Evolutionary conservation across 2,113 vertebrate genomes (phyloP), one percentile per base, ranked within the genome.

Genomic region (Elanoides forficatus): DNA sequence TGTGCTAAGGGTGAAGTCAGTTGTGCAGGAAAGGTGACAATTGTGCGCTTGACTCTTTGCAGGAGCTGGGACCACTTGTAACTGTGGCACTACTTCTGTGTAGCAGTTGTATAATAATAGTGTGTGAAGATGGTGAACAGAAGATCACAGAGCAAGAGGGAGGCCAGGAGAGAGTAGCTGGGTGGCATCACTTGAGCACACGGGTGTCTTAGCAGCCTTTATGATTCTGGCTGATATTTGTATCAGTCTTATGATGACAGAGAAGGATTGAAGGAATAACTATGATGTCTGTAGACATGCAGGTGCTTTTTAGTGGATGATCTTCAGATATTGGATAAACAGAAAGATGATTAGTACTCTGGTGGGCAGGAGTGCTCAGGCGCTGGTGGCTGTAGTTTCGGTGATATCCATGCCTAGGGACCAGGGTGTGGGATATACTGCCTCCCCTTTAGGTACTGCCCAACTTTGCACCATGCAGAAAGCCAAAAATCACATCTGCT

Each of bases 101-200:
- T 40, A 55, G 14, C 38, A 45, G 23, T 19, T 53, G 12, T 79
- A 1, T 27, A 29, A 53, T 18, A 55, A 56, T 62, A 47, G 5
- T 1, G 0, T 30, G 7, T 48, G 86, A 56, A 40, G 25, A 22
- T 65, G 30, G 40, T 52, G 40, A 88, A 43, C 8, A 50, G 87
- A 14, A 66, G 40, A 62, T 43, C 26, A 22, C 5, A 5, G 19
- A 86, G 27, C 18, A 40, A 56, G 50, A 36, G n/a, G 15, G n/a
- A 68, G 38, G 19, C 47, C 26, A 18, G 56, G 26, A 30, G n/a
- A 42, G 59, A 38, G 52, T 27, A 59, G 27, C 18, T 70, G 45
- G 3, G 19, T 36, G 15, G 2, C 38, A 22, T 47, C 36, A 6
- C 68, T 29, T 38, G 55, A 45, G 50, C 18, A 30, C 0, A 0